Evolutionary conservation across 2,888 invertebrate genomes (phyloP), one percentile per base, ranked within the genome.

Genomic region (Eremobia ochroleuca): DNA sequence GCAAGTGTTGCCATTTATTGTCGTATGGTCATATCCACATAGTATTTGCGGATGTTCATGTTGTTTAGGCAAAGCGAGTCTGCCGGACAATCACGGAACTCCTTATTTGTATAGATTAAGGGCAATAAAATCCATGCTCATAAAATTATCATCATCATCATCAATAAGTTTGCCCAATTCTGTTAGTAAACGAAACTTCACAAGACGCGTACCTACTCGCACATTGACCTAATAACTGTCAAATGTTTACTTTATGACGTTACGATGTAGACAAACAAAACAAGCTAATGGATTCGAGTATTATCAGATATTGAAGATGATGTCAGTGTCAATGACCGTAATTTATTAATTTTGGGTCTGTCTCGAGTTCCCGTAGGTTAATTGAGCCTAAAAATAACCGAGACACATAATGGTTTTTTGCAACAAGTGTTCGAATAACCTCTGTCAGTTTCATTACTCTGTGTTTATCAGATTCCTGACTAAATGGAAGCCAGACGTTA

Each of bases 401-500:
- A 59, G 9, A 55, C 13, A 83, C 21, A n/a, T 69, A 65, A 28
- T 9, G 0, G 18, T 8, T 69, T 75, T 79, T 61, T 67, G 62
- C 11, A 76, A 69, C 21, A 52, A 62, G 11, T 55, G 25, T 40
- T 31, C 58, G 13, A 43, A 65, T 15, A 59, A n/a, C 52, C 72
- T 88, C 88, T 88, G 43, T 64, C 8, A 15, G 25, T 62, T 81
- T 79, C 58, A 40, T 66, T 77, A 31, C 66, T 89, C 89, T 91
- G 83, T 85, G 69, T 70, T 85, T 85, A 87, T 90, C 85, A 88
- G 87, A 93, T 92, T 92, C 92, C 86, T 81, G 75, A 78, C 87
- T 90, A 91, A 92, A 93, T 93, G 89, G 91, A 92, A 81, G 83
- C 81, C 66, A 88, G 90, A 90, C 92, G 91, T 94, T 93, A 94